Conservation (phyloP, 2,113 vertebrate species). For the Tragelaphus strepsiceros region DNA sequence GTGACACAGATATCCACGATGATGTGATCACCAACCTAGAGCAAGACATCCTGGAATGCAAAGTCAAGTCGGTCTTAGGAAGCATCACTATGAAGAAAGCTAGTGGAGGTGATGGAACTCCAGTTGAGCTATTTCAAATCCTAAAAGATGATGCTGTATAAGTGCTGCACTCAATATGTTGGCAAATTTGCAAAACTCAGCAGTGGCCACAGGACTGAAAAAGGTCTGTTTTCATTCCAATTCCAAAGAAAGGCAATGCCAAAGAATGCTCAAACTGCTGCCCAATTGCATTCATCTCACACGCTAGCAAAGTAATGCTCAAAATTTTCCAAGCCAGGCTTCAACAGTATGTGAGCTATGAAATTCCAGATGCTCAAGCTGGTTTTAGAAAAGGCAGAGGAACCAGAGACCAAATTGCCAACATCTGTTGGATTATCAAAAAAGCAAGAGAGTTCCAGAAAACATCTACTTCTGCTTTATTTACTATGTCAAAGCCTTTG, state of each 20-base stretch:
- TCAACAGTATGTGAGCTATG: neutral
- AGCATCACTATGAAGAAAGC: neutral
- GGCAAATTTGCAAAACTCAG: neutral
- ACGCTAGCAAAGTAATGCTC: neutral
- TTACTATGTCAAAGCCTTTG: neutral
- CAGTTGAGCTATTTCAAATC: neutral
- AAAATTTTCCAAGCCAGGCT: neutral
- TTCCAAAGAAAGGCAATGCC: neutral
- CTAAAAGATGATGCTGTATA: neutral
- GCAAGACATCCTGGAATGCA: neutral
- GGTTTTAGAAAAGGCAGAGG: neutral
- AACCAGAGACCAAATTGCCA: neutral
- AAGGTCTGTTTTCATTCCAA: neutral
- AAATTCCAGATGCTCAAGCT: neutral
- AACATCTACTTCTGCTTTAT: neutral
- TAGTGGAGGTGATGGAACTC: neutral
- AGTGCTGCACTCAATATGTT: neutral
- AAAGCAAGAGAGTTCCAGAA: neutral
- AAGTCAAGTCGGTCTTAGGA: neutral
- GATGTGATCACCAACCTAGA: neutral
- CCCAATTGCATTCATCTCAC: neutral
- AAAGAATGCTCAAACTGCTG: neutral
- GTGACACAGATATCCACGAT: rapidly evolving
- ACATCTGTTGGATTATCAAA: neutral
- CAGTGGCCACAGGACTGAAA: neutral